phyloP scores from a whole-genome alignment of 1,140 invertebrate genomes.

The Nephila pilipes region DNA sequence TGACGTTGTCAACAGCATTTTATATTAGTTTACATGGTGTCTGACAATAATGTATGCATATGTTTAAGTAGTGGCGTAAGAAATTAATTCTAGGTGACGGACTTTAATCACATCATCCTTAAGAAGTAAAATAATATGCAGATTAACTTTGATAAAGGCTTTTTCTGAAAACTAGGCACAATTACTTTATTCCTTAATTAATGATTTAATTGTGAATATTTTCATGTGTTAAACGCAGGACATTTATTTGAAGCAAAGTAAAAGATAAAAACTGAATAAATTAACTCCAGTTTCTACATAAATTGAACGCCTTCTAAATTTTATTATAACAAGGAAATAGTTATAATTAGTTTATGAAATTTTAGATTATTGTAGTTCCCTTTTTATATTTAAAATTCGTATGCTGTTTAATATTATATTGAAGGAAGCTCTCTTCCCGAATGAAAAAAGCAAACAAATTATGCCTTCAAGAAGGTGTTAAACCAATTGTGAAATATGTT shows the following conservation, averaged over 20 bases:
- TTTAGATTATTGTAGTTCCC: background rate
- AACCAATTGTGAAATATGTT: no score
- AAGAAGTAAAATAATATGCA: slow-evolving; percentile 11
- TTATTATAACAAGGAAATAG: background rate
- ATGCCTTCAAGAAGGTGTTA: no score
- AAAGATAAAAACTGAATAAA: slow-evolving; percentile 12
- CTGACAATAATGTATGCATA: slow-evolving; percentile 32
- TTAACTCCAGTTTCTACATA: background rate
- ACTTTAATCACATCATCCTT: slow-evolving; percentile 29
- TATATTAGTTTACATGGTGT: slow-evolving; percentile 18
- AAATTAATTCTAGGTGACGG: slow-evolving; percentile 42
- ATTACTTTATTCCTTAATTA: slow-evolving; percentile 44
- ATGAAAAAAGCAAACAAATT: no score
- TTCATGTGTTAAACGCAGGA: background rate
- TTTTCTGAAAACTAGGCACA: background rate
- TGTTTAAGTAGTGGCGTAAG: slow-evolving; percentile 24
- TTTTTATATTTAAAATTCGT: background rate
- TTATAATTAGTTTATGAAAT: background rate
- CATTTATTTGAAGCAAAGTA: background rate
- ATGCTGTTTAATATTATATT: no score
- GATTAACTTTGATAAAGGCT: slow-evolving; percentile 26
- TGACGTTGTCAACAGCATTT: slow-evolving; percentile 29
- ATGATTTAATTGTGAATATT: slow-evolving; percentile 30
- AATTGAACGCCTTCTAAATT: background rate
- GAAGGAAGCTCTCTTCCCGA: no score